Base-by-base conservation (phyloP, 2,113 vertebrate species). In the Amphiprion ocellaris region DNA sequence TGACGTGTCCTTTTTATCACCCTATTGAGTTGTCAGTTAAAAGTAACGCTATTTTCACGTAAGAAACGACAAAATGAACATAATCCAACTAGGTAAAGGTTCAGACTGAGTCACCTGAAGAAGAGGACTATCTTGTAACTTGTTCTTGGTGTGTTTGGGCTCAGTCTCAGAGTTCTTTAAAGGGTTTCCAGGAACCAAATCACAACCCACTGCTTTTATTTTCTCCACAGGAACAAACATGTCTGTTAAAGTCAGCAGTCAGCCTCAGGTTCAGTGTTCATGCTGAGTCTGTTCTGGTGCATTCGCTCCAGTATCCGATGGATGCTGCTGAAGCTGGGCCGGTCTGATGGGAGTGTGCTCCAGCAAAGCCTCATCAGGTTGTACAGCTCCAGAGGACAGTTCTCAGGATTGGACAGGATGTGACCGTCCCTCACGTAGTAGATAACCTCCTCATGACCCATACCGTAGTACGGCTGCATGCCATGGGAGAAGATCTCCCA, bases 401-500 rank as follows among this genome's bases (percentile, higher is more conserved):
- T 92, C 33, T 98, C 97, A 0, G 98, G 98, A 80, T 97, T 96
- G 52, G 95, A 94, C n/a, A 99, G 96, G 75, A 98, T 94, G 28
- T 98, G 96, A 10, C 98, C 98, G 4, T 99, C 98, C 60, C 97
- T 94, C 62, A 99, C 98, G 0, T 97, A 99, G 93, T 98, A 99
- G 63, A 99, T 99, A 16, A 99, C 98, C 85, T 99, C 98, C 78
- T 99, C 98, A 0, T 99, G 98, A 74, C 97, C 97, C 98, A 99
- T 99, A 0, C 98, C 98, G 0, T 98, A 99, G 92, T 99, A 99
- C 1, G 98, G 98, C 86, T 99, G 98, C 96, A 99, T 96, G 67
- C 98, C 98, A 0, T 98, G 96, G 33, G 98, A 97, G 92, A 99
- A 99, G 60, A 98, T 99, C 91, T 99, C 98, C 98, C 98, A 99